Evolutionary conservation across 2,797 vertebrate species (phyloP).

Genomic region (Arnoldichthys spilopterus): DNA sequence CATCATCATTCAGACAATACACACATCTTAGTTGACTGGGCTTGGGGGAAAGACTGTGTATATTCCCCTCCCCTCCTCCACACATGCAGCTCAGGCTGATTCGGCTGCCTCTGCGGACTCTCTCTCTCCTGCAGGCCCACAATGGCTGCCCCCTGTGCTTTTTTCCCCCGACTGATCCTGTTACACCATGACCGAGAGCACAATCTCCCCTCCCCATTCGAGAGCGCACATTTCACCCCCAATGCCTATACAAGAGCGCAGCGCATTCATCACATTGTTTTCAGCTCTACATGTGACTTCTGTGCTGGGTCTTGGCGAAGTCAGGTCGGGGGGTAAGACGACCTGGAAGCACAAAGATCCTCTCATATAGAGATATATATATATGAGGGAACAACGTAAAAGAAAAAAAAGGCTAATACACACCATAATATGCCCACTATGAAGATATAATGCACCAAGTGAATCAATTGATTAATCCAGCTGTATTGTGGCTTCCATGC

Average conservation of each 20-base stretch:
- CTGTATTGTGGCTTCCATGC: constrained; percentile 5
- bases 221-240: constrained; percentile 34
- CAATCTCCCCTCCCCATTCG: constrained; percentile 61
- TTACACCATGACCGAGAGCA: constrained; percentile 71
- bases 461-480: constrained; percentile 34
- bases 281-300: constrained; percentile 45
- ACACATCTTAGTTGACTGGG: neutral
- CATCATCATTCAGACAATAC: too few species aligned
- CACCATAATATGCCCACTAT: neutral
- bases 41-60: neutral
- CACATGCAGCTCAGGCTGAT: neutral
- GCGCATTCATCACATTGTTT: constrained; percentile 50
- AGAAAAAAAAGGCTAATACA: neutral
- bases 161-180: constrained; percentile 64
- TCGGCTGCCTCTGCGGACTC: neutral
- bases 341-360: constrained; percentile 37
- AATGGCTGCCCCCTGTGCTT: constrained; percentile 44
- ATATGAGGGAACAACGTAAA: neutral
- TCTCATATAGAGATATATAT: too few species aligned
- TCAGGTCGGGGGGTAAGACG: constrained; percentile 49
- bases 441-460: constrained; percentile 24
- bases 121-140: constrained; percentile 37
- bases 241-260: constrained; percentile 39
- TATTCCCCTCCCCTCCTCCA: constrained; percentile 2
- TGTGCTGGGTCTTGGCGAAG: constrained; percentile 28